Evolutionary conservation across 2,888 invertebrate genomes (phyloP), one percentile per base, ranked within the genome.

Genomic region (Orchesellides sinensis): DNA sequence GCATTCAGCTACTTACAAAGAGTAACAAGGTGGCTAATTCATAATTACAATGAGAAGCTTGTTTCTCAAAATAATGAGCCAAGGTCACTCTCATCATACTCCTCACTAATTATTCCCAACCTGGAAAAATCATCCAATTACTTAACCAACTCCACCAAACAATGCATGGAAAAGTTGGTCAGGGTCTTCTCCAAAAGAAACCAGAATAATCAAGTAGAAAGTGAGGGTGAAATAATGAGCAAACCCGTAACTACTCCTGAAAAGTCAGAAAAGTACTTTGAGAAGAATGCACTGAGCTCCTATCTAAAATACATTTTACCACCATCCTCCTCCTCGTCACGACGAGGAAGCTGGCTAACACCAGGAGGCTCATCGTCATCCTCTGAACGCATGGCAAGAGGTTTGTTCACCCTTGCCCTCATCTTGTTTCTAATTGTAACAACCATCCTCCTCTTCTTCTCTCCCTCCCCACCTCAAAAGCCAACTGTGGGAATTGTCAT

Each of bases 1-100:
- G 40, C 61, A 1, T 47, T 82, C 54, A 21, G 63, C 27, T 82
- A 27, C 40, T 29, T 82, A 23, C 54, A 56, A 68, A 45, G 29
- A n/a, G 68, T 21, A 35, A 29, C 12, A 21, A 21, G 21, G 1
- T 73, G 73, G 73, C 68, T 80, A 3, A 23, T 29, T 21, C 32
- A 47, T 23, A 27, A 10, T 10, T 19, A 6, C 27, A 8, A 49
- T 29, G 63, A 47, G 32, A 40, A 6, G 73, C 68, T 80, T 8
- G 25, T 29, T 21, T 21, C 29, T 23, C 17, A 10, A 12, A 14
- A 6, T 21, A 8, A 49, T 29, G 63, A 47, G 32, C 10, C 47
- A 45, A 32, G 2, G 19, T 23, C 49, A 65, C 12, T 25, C 45
- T 61, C 10, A 35, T 10, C n/a, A 17, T 63, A 12, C 0, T 27